Base-by-base conservation (phyloP, 1,140 invertebrate genomes). In the Caenorhabditis inopinata region DNA sequence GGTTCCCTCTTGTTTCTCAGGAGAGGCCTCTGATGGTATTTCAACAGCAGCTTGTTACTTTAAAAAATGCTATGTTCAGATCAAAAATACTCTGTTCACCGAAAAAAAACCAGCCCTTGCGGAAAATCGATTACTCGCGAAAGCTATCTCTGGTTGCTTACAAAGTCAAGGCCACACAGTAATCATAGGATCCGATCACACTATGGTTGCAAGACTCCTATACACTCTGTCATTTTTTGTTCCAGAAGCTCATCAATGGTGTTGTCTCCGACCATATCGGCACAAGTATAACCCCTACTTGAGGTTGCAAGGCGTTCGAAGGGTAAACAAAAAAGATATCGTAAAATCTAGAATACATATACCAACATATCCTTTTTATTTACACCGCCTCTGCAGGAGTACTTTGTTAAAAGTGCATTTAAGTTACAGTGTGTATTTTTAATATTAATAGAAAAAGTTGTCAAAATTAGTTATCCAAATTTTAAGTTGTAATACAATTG, bases 161-260 rank as follows among this genome's bases (percentile, higher is more conserved):
- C 82, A 83, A 68, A 53, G 74, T 42, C 62, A 82, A 48, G 82
- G 82, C 7, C 53, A 82, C 42, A 84, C 82, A 68, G 82, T 83
- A 0, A 38, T 83, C 11, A 75, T 83, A 12, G 82, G 82, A 77
- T 76, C 74, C 9, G 75, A 83, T 58, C 80, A 78, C 12, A 42
- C 32, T 16, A 16, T 47, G 7, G 74, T 83, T 0, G 58, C 74
- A 5, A 81, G 79, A 74, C 53, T 83, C 5, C 79, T 83, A 0
- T 74, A 81, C 21, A 82, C 82, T 29, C 74, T 83, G 18, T 42
- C 79, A 6, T 78, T 83, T 32, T 83, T 83, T 47, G 53, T 83
- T 42, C 82, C 79, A 16, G 79, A 82, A 45, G 74, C 74, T 7
- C 23, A 38, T 68, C 79, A 76, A 29, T 81, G 76, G 74, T 82